Evolutionary conservation across 1,140 invertebrate genomes (phyloP).

Genomic region (Anoplolepis gracilipes): DNA sequence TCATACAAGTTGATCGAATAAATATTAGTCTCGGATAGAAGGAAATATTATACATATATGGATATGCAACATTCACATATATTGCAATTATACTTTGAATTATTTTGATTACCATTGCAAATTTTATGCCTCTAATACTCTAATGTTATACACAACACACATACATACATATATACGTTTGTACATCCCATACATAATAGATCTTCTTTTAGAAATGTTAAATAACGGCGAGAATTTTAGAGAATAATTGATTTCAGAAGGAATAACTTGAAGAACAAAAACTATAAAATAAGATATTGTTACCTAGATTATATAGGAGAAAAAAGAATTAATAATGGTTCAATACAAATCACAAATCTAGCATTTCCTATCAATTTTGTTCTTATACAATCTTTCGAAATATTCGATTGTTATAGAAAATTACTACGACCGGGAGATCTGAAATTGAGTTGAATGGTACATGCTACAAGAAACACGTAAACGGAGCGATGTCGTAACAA

Average conservation of each 20-base stretch:
- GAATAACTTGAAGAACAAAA: neutral
- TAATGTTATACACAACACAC: neutral
- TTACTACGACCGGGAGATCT: slow-evolving; percentile 3
- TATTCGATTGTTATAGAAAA: slow-evolving; percentile 43
- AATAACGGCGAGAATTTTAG: neutral
- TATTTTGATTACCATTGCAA: slow-evolving; percentile 32
- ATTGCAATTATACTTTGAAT: slow-evolving; percentile 2
- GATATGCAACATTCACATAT: neutral
- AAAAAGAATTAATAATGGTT: slow-evolving; percentile 28
- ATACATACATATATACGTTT: neutral
- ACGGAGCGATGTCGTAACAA: slow-evolving; percentile 26
- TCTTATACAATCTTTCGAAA: slow-evolving; percentile 41
- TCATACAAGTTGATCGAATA: neutral
- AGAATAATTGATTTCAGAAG: neutral
- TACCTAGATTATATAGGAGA: neutral
- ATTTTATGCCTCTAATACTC: neutral
- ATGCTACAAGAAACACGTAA: slow-evolving; percentile 49
- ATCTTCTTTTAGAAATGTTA: slow-evolving; percentile 10
- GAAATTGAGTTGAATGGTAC: slow-evolving; percentile 14
- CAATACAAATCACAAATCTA: slow-evolving; percentile 4
- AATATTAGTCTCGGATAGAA: slow-evolving; percentile 22
- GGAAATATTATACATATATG: neutral
- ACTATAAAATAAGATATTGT: neutral
- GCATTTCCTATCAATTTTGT: slow-evolving; percentile 27
- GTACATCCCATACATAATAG: neutral